phyloP scores from a whole-genome alignment of 2,888 invertebrate species.

The Cyaniris semiargus region DNA sequence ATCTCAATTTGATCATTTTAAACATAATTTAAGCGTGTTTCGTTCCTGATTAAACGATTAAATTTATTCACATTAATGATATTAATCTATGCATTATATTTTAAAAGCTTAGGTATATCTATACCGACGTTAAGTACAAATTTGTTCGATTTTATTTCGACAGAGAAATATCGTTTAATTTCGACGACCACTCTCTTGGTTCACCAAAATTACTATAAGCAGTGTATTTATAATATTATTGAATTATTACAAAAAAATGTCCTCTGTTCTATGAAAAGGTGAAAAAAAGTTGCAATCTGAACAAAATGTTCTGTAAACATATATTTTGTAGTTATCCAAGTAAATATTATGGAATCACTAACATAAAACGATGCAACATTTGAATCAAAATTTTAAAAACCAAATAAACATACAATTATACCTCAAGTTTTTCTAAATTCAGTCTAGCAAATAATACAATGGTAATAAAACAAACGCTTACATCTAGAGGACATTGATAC shows the following conservation, averaged over 20 bases:
- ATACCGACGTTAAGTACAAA: conserved; percentile 77
- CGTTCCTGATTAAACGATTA: conserved; percentile 69
- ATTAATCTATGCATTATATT: conserved; percentile 77
- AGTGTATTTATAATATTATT: conserved; percentile 6
- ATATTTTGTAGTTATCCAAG: not conserved
- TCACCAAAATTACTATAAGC: conserved; percentile 47
- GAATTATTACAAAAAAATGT: conserved; percentile 39
- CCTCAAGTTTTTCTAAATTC: not conserved
- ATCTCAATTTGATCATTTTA: conserved; percentile 41
- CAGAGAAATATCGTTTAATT: conserved; percentile 68
- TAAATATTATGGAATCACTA: not conserved
- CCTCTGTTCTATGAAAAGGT: not conserved
- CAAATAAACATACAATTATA: not conserved
- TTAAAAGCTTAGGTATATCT: conserved; percentile 74
- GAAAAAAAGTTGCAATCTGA: not conserved
- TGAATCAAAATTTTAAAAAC: not conserved
- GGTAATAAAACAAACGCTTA: conserved; percentile 42
- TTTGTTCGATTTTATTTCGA: conserved; percentile 75
- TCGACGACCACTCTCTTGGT: conserved; percentile 72
- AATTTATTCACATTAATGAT: conserved; percentile 68
- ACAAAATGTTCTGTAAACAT: not conserved
- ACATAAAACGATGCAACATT: no score
- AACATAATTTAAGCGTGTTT: conserved; percentile 65
- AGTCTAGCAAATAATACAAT: conserved; percentile 15
- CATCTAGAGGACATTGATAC: conserved; percentile 62